Evolutionary conservation across 2,113 vertebrate species (phyloP).

Genomic region (Aegotheles bennettii): DNA sequence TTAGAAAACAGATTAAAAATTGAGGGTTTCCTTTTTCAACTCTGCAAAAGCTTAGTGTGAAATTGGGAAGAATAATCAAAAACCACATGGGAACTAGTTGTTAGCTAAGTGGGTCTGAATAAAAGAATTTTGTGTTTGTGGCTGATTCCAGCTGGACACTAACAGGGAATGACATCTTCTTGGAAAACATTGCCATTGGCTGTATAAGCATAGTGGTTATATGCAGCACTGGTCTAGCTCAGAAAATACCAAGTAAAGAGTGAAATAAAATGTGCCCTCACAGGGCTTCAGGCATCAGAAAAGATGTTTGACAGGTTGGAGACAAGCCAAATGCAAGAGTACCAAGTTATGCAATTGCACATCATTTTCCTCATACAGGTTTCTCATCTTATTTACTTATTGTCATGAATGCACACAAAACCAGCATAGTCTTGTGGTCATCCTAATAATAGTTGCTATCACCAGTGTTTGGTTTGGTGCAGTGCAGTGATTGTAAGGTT

Average conservation of each 20-base stretch:
- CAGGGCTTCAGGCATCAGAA: not conserved
- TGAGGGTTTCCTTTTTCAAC: not conserved
- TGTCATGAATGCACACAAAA: not conserved
- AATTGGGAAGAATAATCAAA: not conserved
- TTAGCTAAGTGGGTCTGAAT: not conserved
- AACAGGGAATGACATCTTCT: not conserved
- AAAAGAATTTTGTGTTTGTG: not conserved
- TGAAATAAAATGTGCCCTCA: not conserved
- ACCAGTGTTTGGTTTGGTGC: not conserved
- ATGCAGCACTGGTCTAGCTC: not conserved
- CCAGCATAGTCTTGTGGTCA: not conserved
- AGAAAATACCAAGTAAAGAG: not conserved
- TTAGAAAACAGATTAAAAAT: not conserved
- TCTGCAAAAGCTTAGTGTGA: not conserved
- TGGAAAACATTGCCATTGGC: not conserved
- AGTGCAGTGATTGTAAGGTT: not conserved
- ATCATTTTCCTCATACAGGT: not conserved
- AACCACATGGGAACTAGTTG: not conserved
- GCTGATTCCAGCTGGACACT: not conserved
- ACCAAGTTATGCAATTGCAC: not conserved
- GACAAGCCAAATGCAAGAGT: not conserved
- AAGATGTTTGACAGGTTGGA: not conserved
- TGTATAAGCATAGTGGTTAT: not conserved
- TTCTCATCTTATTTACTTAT: not conserved
- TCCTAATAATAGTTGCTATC: not conserved